Conservation (phyloP, 2,888 invertebrate genomes). For the Clistopyga incitator region DNA sequence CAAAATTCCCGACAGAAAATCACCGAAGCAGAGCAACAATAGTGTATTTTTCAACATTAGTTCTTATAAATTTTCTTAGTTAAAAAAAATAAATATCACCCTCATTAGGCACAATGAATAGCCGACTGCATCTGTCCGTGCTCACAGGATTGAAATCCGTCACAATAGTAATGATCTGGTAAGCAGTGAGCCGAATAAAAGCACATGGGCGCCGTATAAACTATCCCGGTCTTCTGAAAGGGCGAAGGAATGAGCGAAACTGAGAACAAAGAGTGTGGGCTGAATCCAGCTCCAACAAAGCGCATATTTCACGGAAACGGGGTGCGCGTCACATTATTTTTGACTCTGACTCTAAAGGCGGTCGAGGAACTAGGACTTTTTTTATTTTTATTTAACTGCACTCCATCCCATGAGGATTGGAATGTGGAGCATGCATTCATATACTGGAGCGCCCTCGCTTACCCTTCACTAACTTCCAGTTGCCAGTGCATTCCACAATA, state of each 20-base stretch:
- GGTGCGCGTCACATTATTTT: slow-evolving; percentile 48
- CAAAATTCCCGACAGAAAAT: too few relatives aligned
- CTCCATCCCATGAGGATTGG: slow-evolving; percentile 52
- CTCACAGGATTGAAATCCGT: background rate
- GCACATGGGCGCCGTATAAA: background rate
- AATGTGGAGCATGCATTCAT: slow-evolving; percentile 54
- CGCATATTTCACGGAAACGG: slow-evolving; percentile 60
- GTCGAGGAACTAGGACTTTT: slow-evolving; percentile 41
- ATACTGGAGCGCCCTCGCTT: slow-evolving; percentile 50
- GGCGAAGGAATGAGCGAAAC: slow-evolving; percentile 51
- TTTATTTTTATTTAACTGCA: slow-evolving; percentile 60
- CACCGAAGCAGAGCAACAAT: background rate
- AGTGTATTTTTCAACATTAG: background rate
- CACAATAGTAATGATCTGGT: slow-evolving; percentile 20
- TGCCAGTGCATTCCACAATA: slow-evolving; percentile 7
- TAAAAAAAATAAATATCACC: background rate
- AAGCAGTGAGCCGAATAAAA: slow-evolving; percentile 26
- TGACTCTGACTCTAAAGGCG: slow-evolving; percentile 22
- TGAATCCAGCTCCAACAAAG: slow-evolving; percentile 58
- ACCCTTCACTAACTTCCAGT: background rate
- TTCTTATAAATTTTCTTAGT: background rate
- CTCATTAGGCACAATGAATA: background rate
- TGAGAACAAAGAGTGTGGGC: slow-evolving; percentile 59
- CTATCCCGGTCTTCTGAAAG: slow-evolving; percentile 16
- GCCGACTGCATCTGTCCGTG: background rate